These are phyloP conservation scores for Callipepla squamata DNA, from an alignment of 2,113 vertebrate genomes.

Conservation along the genomic window DNA sequence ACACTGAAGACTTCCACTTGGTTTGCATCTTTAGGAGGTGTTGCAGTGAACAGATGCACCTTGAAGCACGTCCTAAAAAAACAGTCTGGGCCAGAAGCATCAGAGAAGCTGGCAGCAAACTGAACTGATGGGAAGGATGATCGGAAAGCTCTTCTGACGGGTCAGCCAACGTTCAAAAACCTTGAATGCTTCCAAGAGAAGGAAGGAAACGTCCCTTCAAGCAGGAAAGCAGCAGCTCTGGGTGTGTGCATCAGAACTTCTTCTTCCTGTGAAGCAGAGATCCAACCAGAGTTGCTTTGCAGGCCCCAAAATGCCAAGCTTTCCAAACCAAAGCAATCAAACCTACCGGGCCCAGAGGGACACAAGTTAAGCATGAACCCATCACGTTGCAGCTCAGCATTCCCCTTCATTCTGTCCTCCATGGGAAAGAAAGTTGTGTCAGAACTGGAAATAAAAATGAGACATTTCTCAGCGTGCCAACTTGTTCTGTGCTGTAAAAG, in stretches of 20 bases:
- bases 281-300: not conserved
- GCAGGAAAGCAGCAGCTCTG: not conserved
- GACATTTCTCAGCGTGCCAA: not conserved
- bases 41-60: not conserved
- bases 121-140: not conserved
- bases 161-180: not conserved
- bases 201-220: not conserved
- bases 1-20: not conserved
- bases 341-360: rapidly evolving
- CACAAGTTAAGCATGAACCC: not conserved
- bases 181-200: not conserved
- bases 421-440: not conserved
- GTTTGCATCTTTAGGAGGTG: not conserved
- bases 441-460: not conserved
- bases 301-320: not conserved
- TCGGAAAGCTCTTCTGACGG: not conserved
- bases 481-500: not conserved
- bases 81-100: not conserved
- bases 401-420: not conserved
- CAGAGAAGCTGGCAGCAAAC: not conserved
- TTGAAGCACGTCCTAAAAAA: not conserved
- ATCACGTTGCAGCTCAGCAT: not conserved
- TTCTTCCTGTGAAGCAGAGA: rapidly evolving
- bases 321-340: rapidly evolving
- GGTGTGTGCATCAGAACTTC: not conserved